Evolutionary conservation across 2,888 invertebrate species (phyloP), one percentile per base, ranked within the genome.

Genomic region (Synergus gifuensis): DNA sequence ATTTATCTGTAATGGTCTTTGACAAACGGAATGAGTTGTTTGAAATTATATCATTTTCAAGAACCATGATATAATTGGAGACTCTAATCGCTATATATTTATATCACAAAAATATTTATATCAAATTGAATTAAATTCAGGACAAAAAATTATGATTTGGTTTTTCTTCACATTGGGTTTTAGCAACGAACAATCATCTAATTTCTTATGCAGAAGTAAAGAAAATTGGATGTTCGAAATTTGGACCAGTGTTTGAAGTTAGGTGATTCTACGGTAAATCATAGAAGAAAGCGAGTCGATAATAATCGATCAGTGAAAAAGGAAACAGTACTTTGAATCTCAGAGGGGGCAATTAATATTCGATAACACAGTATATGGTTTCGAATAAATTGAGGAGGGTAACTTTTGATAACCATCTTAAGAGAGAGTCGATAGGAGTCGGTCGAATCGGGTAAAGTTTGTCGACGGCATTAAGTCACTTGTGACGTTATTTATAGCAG

Each of bases 401-500:
- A 79, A 82, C 77, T 84, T 78, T 73, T 80, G 84, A 83, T 82
- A 84, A 82, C 81, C 79, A 80, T 79, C 81, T 83, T 83, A 60
- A 54, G 80, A 81, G 80, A 77, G 79, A 80, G 82, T 80, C 79
- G 81, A 82, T 81, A 79, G 81, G 80, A 82, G 78, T 81, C 81
- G 36, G 83, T 76, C 76, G 83, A 84, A 84, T 85, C 86, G 84
- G 81, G 85, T 78, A 85, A 89, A 88, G 84, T 89, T 89, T 84
- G 83, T 85, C 85, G 85, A 80, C 85, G 86, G 88, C 86, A 88
- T 89, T 88, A 89, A 90, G 89, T 89, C 89, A 87, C 86, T 88
- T 85, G 85, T 85, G 85, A 86, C 85, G 87, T 90, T 89, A 90
- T 89, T 89, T 89, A 90, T 90, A 87, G 89, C 85, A 81, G 82